phyloP scores from a whole-genome alignment of 2,888 invertebrate species.

The Hecatera dysodea region DNA sequence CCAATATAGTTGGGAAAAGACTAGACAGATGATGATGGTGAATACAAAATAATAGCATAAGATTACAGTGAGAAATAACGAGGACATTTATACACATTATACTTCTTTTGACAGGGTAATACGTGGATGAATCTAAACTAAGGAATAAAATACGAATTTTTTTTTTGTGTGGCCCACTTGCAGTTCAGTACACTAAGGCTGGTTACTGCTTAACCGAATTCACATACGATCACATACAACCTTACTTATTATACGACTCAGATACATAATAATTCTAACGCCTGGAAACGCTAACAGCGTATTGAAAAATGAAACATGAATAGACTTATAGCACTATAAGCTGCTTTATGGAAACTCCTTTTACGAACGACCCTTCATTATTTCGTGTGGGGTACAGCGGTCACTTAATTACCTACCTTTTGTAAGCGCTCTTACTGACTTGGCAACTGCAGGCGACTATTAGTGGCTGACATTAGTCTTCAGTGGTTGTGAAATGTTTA shows the following conservation, averaged over 20 bases:
- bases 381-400: constrained; percentile 48
- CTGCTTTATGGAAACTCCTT: constrained; percentile 41
- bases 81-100: too few relatives aligned
- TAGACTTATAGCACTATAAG: constrained; percentile 37
- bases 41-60: too few relatives aligned
- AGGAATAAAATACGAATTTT: too few relatives aligned
- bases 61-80: too few relatives aligned
- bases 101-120: too few relatives aligned
- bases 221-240: not conserved
- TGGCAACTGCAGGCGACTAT: constrained; percentile 55
- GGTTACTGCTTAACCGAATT: too few relatives aligned
- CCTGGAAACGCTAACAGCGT: constrained; percentile 11
- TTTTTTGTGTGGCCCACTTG: too few relatives aligned
- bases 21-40: too few relatives aligned
- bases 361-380: constrained; percentile 57
- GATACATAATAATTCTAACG: constrained; percentile 2
- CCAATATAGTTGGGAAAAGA: too few relatives aligned
- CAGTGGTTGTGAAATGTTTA: constrained; percentile 22
- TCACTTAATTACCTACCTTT: constrained; percentile 65
- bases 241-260: not conserved
- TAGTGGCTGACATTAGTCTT: constrained; percentile 49
- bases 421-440: constrained; percentile 42
- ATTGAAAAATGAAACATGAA: constrained; percentile 54
- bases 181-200: too few relatives aligned
- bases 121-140: too few relatives aligned